These are phyloP conservation scores for Spisula solida DNA, from an alignment of 2,888 invertebrate species.

Conservation along the genomic window DNA sequence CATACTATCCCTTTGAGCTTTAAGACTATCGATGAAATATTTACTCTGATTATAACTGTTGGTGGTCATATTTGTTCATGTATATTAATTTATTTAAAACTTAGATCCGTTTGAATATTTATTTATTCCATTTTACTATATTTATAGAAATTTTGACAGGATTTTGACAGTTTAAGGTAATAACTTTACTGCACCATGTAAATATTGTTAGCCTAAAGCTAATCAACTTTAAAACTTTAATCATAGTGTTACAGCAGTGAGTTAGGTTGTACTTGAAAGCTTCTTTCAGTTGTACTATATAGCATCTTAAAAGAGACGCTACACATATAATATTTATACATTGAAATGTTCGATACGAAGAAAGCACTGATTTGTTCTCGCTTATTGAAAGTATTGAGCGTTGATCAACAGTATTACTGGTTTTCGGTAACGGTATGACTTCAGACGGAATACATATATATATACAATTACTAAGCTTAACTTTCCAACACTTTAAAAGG, in stretches of 20 bases:
- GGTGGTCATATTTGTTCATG: neutral
- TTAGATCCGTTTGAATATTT: neutral
- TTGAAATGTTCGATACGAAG: neutral
- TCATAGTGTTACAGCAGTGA: no score
- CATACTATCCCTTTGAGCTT: no score
- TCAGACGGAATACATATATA: neutral
- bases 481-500: conserved; percentile 13
- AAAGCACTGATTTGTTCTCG: neutral
- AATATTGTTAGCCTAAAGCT: neutral
- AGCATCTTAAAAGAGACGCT: no score
- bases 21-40: no score
- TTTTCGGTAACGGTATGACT: no score
- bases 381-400: neutral
- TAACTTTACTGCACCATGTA: neutral
- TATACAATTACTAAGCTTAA: neutral
- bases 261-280: no score
- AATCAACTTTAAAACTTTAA: no score
- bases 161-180: neutral
- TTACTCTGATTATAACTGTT: no score
- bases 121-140: neutral
- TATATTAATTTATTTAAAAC: neutral
- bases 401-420: neutral
- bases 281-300: no score
- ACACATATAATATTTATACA: neutral
- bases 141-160: conserved; percentile 16